These are phyloP conservation scores for Erebia epiphron DNA, from an alignment of 2,888 invertebrate species.

Conservation along the genomic window DNA sequence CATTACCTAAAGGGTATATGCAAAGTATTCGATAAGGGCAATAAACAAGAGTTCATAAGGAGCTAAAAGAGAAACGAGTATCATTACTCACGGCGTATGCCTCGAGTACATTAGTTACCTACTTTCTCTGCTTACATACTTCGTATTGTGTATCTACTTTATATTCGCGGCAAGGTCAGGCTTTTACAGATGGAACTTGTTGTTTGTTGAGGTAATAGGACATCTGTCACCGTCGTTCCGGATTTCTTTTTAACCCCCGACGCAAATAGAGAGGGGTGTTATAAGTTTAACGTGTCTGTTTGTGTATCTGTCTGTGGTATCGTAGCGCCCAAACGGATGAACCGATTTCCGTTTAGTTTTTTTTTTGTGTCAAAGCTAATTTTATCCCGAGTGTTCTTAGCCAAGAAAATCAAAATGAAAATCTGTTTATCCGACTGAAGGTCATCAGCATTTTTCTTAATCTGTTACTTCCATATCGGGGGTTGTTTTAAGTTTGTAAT, in stretches of 20 bases:
- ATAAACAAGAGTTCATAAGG: slow-evolving; percentile 75
- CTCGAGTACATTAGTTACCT: slow-evolving; percentile 64
- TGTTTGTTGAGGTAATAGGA: slow-evolving; percentile 50
- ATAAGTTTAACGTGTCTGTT: too few species aligned
- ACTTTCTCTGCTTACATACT: slow-evolving; percentile 49
- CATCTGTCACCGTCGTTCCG: slow-evolving; percentile 37
- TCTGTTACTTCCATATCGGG: too few species aligned
- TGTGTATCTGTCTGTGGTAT: too few species aligned
- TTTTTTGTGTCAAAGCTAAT: too few species aligned
- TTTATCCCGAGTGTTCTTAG: too few species aligned
- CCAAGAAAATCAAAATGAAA: too few species aligned
- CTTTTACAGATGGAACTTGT: slow-evolving; percentile 59
- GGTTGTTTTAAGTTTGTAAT: too few species aligned
- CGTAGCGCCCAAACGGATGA: too few species aligned
- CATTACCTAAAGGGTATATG: slow-evolving; percentile 46
- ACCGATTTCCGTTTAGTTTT: too few species aligned
- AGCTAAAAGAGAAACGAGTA: slow-evolving; percentile 63
- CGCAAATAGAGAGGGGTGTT: too few species aligned
- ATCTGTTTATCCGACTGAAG: too few species aligned
- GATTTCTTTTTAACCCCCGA: slow-evolving; percentile 35
- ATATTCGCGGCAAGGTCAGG: slow-evolving; percentile 58
- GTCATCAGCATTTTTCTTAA: too few species aligned
- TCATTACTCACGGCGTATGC: slow-evolving; percentile 68
- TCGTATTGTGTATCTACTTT: slow-evolving; percentile 54
- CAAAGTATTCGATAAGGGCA: slow-evolving; percentile 71